phyloP scores from a whole-genome alignment of 2,888 invertebrate genomes.

The Pinctada fucata region DNA sequence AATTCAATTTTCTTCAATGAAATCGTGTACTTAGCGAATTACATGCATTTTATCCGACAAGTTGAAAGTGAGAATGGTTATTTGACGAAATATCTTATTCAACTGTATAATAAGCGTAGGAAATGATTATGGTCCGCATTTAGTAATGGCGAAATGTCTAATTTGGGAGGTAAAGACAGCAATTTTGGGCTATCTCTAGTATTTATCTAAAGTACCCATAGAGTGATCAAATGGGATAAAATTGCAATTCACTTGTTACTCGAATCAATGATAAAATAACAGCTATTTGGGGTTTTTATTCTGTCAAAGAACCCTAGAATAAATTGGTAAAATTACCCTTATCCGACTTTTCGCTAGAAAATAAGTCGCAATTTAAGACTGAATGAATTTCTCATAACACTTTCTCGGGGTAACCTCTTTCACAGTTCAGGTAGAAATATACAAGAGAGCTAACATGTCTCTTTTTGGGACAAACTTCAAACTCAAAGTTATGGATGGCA shows the following conservation, averaged over 20 bases:
- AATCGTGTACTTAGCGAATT: background rate
- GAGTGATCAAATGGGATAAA: slow-evolving; percentile 29
- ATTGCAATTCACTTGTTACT: slow-evolving; percentile 14
- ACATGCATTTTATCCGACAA: background rate
- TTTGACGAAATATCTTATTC: slow-evolving; percentile 2
- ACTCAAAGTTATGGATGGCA: too few relatives aligned
- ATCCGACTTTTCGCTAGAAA: background rate
- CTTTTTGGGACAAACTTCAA: too few relatives aligned
- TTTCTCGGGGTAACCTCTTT: background rate
- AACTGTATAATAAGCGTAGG: background rate
- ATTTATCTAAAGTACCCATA: slow-evolving; percentile 18
- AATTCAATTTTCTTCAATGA: background rate
- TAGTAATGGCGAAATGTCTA: slow-evolving; percentile 8
- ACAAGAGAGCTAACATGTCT: too few relatives aligned
- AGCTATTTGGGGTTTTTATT: slow-evolving; percentile 4
- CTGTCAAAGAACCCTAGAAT: slow-evolving; percentile 12
- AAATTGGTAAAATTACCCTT: slow-evolving; percentile 17
- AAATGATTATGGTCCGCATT: slow-evolving; percentile 9
- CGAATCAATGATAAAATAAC: slow-evolving; percentile 8
- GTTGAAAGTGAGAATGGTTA: slow-evolving; percentile 14
- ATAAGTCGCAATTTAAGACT: background rate
- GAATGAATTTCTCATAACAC: background rate
- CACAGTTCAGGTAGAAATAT: too few relatives aligned
- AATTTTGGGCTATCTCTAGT: slow-evolving; percentile 18
- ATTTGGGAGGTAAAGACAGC: slow-evolving; percentile 18